Conservation (phyloP, 35 echinoderm and acorn worm genomes). For the Amphiura filiformis region DNA sequence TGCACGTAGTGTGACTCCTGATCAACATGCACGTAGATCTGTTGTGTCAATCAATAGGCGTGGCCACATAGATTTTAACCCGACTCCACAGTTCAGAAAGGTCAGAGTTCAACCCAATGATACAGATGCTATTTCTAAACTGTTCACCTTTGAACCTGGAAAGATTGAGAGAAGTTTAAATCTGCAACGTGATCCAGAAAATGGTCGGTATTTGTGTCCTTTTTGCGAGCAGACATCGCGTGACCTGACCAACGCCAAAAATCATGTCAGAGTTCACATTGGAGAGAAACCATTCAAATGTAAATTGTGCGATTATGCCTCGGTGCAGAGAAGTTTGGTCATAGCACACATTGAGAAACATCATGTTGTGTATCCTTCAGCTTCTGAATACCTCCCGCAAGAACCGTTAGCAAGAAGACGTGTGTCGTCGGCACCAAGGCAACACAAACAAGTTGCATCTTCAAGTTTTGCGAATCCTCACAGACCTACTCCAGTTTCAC, state of each 20-base stretch:
- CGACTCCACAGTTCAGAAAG: background rate
- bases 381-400: background rate
- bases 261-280: constrained; percentile 1
- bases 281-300: constrained; percentile 6
- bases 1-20: no score
- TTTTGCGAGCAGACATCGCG: background rate
- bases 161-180: constrained; percentile 1
- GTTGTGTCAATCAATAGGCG: background rate
- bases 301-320: background rate
- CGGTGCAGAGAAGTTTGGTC: background rate
- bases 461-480: no score
- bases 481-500: background rate
- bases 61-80: background rate
- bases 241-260: background rate
- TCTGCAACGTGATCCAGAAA: background rate
- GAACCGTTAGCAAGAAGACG: background rate
- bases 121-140: background rate
- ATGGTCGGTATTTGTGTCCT: background rate
- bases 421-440: background rate
- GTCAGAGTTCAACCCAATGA: background rate
- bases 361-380: background rate
- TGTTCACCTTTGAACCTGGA: background rate
- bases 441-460: background rate
- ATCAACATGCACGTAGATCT: background rate
- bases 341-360: background rate